Evolutionary conservation across 2,113 vertebrate species (phyloP), one percentile per base, ranked within the genome.

Genomic region (Elachura formosa): DNA sequence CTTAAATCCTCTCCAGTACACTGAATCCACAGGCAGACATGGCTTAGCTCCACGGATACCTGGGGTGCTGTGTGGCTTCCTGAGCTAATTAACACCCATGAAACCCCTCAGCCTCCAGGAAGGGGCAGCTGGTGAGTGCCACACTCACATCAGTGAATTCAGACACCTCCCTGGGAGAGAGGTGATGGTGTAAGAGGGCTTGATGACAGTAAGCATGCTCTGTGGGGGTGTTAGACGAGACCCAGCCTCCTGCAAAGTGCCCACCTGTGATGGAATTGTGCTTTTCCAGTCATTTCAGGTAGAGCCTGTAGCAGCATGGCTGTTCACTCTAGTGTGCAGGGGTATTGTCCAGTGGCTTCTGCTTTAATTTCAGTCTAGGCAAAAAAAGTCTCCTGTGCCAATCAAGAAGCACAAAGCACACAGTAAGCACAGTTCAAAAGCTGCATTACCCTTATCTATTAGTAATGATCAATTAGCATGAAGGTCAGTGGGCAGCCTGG

Each of bases 391-490:
- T 2, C 29, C 22, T 33, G 31, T 93, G 87, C 91, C 85, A 88
- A 41, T 84, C 82, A 84, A 71, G 72, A 31, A 64, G 67, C 31
- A 69, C 10, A 77, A 74, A 93, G 79, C 87, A 63, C 3, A 4
- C 40, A 52, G 68, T 75, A 94, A 90, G 91, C 58, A 88, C 85
- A 90, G 79, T 55, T 96, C 87, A 94, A 85, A 95, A 94, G 63
- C 87, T 90, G 72, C 86, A 77, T 95, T 93, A 89, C 77, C 73
- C 94, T 94, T 94, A 95, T 91, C 78, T 97, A 68, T 92, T 93
- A 93, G 87, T 91, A 94, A 94, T 88, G 94, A 96, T 97, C 94
- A 94, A 96, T 96, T 96, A 96, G 83, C 87, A 78, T 93, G 94
- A 93, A 96, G 92, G 94, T 96, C 94, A 96, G 87, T 78, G 90